Percentiles rank a stretch among this genome's conserved stretches.
Conservation (phyloP, 2,797 vertebrate species). For the Otolemur crassicaudatus region DNA sequence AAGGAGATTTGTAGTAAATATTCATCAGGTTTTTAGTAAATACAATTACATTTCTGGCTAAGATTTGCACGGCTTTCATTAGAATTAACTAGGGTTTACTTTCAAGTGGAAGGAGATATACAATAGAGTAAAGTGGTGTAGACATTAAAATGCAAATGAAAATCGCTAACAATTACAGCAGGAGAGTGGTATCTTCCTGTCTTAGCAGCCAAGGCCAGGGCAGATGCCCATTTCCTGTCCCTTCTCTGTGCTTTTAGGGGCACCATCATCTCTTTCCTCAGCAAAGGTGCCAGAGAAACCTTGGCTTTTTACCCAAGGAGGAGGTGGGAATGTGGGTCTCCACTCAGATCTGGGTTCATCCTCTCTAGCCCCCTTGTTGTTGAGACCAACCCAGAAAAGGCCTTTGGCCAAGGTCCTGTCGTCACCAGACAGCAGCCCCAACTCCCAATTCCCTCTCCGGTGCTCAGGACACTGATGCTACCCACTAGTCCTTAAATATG, state of each 20-base stretch:
- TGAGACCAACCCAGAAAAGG: neutral
- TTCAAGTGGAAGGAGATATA: neutral
- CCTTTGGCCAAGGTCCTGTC: neutral
- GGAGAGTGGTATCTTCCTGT: neutral
- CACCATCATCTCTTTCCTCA: neutral
- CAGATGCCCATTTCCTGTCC: neutral
- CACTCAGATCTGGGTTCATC: neutral
- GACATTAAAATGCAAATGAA: neutral
- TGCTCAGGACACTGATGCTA: neutral
- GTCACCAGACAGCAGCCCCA: neutral
- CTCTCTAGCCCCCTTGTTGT: neutral
- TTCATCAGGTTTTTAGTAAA: conserved; percentile 73
- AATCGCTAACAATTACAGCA: rapidly evolving
- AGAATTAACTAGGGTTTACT: conserved; percentile 40
- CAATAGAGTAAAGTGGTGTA: neutral
- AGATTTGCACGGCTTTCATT: neutral
- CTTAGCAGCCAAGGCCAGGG: neutral
- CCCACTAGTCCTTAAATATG: neutral
- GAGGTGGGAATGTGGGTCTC: neutral
- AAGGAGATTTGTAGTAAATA: conserved; percentile 60
- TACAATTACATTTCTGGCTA: conserved; percentile 57
- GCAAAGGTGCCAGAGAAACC: neutral
- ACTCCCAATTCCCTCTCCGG: neutral
- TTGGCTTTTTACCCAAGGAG: neutral
- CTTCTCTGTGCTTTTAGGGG: neutral